These are phyloP conservation scores for Apis mellifera DNA, from an alignment of 1,140 invertebrate species.

Conservation along the genomic window Amel_HAv3.1 CM009944.2:8301501-8302000, in stretches of 20 bases:
- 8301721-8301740: too few species aligned
- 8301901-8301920: too few species aligned
- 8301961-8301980: not conserved
- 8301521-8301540: constrained; percentile 8
- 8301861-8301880: not conserved
- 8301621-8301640: too few species aligned
- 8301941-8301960: not conserved
- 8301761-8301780: constrained; percentile 7
- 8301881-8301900: not conserved
- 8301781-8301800: constrained; percentile 24
- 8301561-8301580: constrained; percentile 40
- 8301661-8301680: not conserved
- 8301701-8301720: not conserved
- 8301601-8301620: constrained; percentile 5
- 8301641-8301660: too few species aligned
- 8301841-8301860: not conserved
- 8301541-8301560: not conserved
- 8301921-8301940: too few species aligned
- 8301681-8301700: not conserved
- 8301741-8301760: not conserved
- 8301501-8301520: constrained; percentile 47
- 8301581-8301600: not conserved
- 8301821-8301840: not conserved
- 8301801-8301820: constrained; percentile 4
- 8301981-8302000: not conserved